Conservation (phyloP, 2,113 vertebrate genomes). For the Dasyornis broadbenti region DNA sequence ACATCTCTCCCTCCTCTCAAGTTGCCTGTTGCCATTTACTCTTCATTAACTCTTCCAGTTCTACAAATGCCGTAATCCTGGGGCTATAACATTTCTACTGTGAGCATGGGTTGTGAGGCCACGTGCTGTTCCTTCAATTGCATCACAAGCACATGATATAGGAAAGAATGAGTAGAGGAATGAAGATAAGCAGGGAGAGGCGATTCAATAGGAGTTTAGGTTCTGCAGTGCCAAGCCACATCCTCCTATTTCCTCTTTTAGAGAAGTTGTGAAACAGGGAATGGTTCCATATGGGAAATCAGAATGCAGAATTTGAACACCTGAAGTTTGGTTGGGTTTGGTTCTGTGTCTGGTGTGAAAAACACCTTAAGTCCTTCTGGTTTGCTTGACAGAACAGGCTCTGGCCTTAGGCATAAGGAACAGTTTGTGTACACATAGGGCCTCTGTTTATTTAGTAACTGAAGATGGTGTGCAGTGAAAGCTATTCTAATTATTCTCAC, state of each 20-base stretch:
- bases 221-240: background rate
- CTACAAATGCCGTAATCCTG: background rate
- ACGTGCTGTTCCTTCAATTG: background rate
- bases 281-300: background rate
- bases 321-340: background rate
- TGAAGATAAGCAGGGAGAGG: slow-evolving; percentile 28
- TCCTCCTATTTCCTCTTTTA: background rate
- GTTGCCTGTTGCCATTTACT: slow-evolving; percentile 11
- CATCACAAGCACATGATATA: background rate
- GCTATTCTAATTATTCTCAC: background rate
- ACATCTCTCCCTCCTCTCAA: slow-evolving; percentile 19
- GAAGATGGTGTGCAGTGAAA: background rate
- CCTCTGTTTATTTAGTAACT: background rate
- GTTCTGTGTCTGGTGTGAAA: background rate
- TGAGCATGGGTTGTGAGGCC: background rate
- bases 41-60: slow-evolving; percentile 40
- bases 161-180: slow-evolving; percentile 20
- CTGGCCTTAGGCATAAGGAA: background rate
- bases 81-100: background rate
- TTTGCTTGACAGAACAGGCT: background rate
- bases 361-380: background rate
- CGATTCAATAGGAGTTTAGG: background rate
- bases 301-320: background rate
- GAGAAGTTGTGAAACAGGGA: background rate
- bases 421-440: background rate